These are phyloP conservation scores for Stichopus horrens DNA, from an alignment of 53 echinoderm and acorn worm genomes.

Conservation along the genomic window DNA sequence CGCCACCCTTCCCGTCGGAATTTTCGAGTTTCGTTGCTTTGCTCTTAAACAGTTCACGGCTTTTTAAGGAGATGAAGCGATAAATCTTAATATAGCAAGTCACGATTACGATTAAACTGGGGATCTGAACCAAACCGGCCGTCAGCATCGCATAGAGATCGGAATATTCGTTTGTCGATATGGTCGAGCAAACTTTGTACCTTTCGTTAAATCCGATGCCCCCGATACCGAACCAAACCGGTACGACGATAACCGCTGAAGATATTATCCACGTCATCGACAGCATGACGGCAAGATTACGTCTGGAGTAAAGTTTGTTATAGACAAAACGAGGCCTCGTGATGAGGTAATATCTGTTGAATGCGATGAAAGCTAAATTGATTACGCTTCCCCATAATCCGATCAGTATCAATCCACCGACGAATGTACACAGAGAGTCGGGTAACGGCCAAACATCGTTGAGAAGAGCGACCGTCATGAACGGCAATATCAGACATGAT, in stretches of 20 bases:
- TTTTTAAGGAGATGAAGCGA: constrained; percentile 41
- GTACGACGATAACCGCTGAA: constrained; percentile 20
- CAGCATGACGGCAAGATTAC: constrained; percentile 54
- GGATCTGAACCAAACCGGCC: constrained; percentile 50
- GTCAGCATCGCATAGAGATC: constrained; percentile 53
- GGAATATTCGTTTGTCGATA: constrained; percentile 52
- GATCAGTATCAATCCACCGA: constrained; percentile 43
- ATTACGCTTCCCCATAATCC: constrained; percentile 55
- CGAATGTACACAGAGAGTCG: constrained; percentile 51
- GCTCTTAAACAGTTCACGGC: constrained; percentile 50
- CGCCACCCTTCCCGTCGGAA: neutral
- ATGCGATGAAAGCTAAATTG: constrained; percentile 62
- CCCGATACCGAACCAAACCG: constrained; percentile 52
- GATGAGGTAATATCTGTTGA: constrained; percentile 61
- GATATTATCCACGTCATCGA: constrained; percentile 55
- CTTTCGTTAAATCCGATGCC: constrained; percentile 57
- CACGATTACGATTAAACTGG: constrained; percentile 53
- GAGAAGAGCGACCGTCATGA: constrained; percentile 50
- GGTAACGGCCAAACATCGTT: constrained; percentile 58
- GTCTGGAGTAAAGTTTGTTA: constrained; percentile 37
- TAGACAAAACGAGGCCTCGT: constrained; percentile 46
- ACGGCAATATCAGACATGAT: constrained; percentile 46
- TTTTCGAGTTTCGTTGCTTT: neutral
- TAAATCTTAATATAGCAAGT: constrained; percentile 56
- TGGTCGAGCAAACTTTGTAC: constrained; percentile 56